These are phyloP conservation scores for Paracanthobrama guichenoti DNA, from an alignment of 2,113 vertebrate genomes.

Conservation along the genomic window DNA sequence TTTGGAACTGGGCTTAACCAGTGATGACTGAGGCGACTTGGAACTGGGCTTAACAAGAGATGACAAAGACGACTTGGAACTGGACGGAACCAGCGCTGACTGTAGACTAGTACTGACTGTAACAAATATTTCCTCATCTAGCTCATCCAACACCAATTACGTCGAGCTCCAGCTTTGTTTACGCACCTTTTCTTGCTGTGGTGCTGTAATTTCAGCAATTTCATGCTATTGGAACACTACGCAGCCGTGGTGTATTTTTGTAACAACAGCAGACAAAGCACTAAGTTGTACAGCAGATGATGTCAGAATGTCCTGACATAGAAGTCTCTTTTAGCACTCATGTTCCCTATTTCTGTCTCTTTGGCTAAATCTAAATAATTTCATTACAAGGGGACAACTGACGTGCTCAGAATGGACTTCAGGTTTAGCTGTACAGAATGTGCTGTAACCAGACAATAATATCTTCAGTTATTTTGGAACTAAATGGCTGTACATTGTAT, in stretches of 20 bases:
- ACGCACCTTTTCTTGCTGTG: too few species aligned
- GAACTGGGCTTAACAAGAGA: too few species aligned
- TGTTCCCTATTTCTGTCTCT: background rate
- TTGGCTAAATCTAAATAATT: background rate
- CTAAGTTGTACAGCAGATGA: background rate
- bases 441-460: background rate
- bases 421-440: background rate
- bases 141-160: too few species aligned
- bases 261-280: background rate
- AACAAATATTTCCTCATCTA: too few species aligned
- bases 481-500: background rate
- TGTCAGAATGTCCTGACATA: background rate
- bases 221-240: too few species aligned
- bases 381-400: background rate
- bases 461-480: background rate
- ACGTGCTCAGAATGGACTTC: background rate
- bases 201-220: too few species aligned
- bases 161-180: too few species aligned
- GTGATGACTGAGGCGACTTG: rapidly evolving
- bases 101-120: too few species aligned
- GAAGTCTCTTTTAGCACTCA: background rate
- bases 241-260: background rate
- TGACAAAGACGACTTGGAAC: too few species aligned
- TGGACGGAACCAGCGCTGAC: too few species aligned
- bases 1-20: too few species aligned